Base-by-base conservation (phyloP, 2,888 invertebrate genomes). In the Chironomus tentans region DNA sequence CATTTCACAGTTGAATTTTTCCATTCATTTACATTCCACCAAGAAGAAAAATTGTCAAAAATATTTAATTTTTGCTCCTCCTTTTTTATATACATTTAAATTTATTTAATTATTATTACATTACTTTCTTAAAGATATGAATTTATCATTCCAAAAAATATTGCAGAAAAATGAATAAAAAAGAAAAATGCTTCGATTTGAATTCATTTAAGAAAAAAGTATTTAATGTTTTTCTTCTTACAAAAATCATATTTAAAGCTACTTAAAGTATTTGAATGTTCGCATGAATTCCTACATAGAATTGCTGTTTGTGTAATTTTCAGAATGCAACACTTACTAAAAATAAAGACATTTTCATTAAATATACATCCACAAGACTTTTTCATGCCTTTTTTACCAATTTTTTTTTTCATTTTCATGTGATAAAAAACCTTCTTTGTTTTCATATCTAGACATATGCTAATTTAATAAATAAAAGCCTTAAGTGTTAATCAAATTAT, bases 11-110 rank as follows among this genome's bases (percentile, higher is more conserved):
- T 70, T 70, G 28, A 70, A 46, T 47, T 47, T 46, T 73, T 73
- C 28, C 72, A 73, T 74, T 68, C 74, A 74, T 48, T 28, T 61
- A 74, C 74, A 74, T 74, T 74, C 74, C 74, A 74, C 65, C 70
- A 61, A n/a, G n/a, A 56, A 71, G 50, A 38, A 72, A 38, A 21
- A 24, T 65, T 65, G 65, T 65, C 65, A 65, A 65, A 65, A 65
- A 65, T 24, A 65, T 48, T 68, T 50, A 22, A 71, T 56, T 61
- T 68, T 74, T 74, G 74, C 74, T 74, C 73, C 38, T 65, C 3
- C 21, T 24, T 21, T 24, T 68, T 74, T 74, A 47, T 74, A 74
- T 74, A 74, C 74, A 68, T 74, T 74, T 74, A 74, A 74, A 68
- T 68, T 74, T 73, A 73, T 61, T 71, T 73, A 73, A 73, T 73